These are phyloP conservation scores for Anthoscopus minutus DNA, from an alignment of 2,113 vertebrate species.

Conservation along the genomic window DNA sequence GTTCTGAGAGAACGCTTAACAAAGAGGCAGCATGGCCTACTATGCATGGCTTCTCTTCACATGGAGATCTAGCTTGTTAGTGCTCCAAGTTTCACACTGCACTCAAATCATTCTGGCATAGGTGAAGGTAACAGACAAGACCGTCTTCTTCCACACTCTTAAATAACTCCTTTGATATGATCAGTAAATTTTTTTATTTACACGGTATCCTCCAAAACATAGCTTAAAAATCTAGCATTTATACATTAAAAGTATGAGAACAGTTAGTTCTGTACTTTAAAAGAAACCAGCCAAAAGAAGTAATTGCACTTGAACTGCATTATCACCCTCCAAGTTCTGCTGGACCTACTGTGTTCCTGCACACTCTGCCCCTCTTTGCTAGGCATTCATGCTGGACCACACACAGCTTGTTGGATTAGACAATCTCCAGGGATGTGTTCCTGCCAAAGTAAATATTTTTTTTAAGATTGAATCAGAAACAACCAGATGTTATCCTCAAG, in stretches of 20 bases:
- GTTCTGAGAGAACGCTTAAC: accelerated
- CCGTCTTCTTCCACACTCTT: not conserved
- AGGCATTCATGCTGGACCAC: not conserved
- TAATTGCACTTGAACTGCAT: not conserved
- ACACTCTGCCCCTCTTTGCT: not conserved
- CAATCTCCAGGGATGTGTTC: not conserved
- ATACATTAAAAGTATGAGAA: not conserved
- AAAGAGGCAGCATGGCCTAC: not conserved
- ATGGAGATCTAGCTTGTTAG: not conserved
- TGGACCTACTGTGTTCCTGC: not conserved
- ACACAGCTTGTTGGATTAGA: not conserved
- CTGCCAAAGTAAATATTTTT: not conserved
- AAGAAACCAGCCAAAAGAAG: not conserved
- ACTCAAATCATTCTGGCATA: accelerated
- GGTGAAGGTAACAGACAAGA: not conserved
- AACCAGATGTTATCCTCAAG: no score
- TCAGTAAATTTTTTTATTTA: not conserved
- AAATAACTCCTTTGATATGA: not conserved
- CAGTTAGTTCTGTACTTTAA: not conserved
- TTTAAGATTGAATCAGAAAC: not conserved
- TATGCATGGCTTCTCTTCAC: not conserved
- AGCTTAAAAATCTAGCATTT: not conserved
- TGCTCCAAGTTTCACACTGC: not conserved
- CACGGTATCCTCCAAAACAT: accelerated
- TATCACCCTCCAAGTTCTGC: not conserved